Percentiles rank a stretch among this genome's conserved stretches.
Evolutionary conservation across 2,113 vertebrate genomes (phyloP).

Genomic region (Synodontis membranacea): DNA sequence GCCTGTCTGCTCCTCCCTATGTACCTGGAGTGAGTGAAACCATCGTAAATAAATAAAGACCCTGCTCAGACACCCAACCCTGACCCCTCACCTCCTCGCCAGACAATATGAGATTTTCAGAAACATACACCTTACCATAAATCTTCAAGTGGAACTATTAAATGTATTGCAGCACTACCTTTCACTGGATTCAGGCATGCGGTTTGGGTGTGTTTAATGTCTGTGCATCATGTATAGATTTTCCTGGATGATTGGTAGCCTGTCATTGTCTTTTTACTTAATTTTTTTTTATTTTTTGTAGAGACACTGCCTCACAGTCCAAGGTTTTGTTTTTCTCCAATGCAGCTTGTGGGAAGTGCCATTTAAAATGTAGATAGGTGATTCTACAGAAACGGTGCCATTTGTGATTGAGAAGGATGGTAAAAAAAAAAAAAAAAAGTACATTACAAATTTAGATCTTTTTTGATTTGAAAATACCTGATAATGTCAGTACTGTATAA

Average conservation of each 20-base stretch:
- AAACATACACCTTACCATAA: conserved; percentile 31
- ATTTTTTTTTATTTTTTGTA: too few species aligned
- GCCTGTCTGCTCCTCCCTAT: conserved; percentile 49
- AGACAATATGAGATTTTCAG: conserved; percentile 40
- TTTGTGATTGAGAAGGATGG: too few species aligned
- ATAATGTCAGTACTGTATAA: too few species aligned
- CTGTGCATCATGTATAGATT: conserved; percentile 6
- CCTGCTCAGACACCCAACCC: conserved; percentile 50
- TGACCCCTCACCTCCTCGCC: conserved; percentile 22
- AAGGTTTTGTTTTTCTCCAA: conserved; percentile 9
- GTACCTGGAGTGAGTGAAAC: conserved; percentile 47
- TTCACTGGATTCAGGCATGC: not conserved
- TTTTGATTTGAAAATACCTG: too few species aligned
- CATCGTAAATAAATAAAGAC: conserved; percentile 66
- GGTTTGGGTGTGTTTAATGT: conserved; percentile 2
- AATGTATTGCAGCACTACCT: not conserved
- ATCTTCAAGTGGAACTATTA: not conserved
- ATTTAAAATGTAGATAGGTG: not conserved
- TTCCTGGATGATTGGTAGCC: not conserved
- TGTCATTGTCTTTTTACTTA: not conserved
- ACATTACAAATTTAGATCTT: too few species aligned
- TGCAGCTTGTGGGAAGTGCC: conserved; percentile 5
- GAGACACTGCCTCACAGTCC: not conserved
- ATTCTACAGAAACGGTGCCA: too few species aligned
- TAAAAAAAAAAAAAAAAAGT: too few species aligned